Evolutionary conservation across 2,113 vertebrate species (phyloP).

Genomic region (Embiotoca jacksoni): DNA sequence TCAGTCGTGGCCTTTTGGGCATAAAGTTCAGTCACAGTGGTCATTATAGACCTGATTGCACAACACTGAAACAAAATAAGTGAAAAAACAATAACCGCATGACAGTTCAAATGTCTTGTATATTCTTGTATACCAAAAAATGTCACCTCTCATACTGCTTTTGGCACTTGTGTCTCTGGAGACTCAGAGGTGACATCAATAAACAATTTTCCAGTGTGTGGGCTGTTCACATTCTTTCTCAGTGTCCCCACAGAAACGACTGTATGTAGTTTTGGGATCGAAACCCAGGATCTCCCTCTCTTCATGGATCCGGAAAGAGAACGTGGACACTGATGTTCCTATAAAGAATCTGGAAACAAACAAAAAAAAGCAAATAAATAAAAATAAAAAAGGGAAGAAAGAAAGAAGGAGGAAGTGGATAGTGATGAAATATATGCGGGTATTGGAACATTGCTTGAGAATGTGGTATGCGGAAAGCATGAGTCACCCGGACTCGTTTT

Average conservation of each 20-base stretch:
- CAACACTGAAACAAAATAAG: slow-evolving; percentile 40
- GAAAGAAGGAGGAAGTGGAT: background rate
- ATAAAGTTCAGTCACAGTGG: slow-evolving; percentile 38
- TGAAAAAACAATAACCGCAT: slow-evolving; percentile 14
- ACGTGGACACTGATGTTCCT: slow-evolving; percentile 96
- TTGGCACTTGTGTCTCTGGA: slow-evolving; percentile 64
- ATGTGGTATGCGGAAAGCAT: background rate
- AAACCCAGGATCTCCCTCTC: slow-evolving; percentile 96
- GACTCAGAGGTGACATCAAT: slow-evolving; percentile 77
- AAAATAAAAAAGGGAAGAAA: too few relatives aligned
- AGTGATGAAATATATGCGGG: background rate
- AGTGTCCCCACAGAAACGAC: slow-evolving; percentile 94
- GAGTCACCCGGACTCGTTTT: slow-evolving; percentile 4
- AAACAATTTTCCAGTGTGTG: slow-evolving; percentile 96
- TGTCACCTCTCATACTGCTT: slow-evolving; percentile 50
- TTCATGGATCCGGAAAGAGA: slow-evolving; percentile 98
- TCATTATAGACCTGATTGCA: slow-evolving; percentile 55
- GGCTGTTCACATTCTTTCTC: slow-evolving; percentile 94
- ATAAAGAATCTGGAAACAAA: slow-evolving; percentile 89
- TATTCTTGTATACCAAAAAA: slow-evolving; percentile 26
- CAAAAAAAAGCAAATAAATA: background rate
- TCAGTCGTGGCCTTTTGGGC: slow-evolving; percentile 24
- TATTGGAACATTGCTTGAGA: background rate
- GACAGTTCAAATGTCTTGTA: slow-evolving; percentile 29
- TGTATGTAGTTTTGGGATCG: slow-evolving; percentile 95